A percentile compares a stretch with the other conserved stretches of the same genome.
Conservation (phyloP, 2,797 vertebrate genomes). For the Vipera ursinii region DNA sequence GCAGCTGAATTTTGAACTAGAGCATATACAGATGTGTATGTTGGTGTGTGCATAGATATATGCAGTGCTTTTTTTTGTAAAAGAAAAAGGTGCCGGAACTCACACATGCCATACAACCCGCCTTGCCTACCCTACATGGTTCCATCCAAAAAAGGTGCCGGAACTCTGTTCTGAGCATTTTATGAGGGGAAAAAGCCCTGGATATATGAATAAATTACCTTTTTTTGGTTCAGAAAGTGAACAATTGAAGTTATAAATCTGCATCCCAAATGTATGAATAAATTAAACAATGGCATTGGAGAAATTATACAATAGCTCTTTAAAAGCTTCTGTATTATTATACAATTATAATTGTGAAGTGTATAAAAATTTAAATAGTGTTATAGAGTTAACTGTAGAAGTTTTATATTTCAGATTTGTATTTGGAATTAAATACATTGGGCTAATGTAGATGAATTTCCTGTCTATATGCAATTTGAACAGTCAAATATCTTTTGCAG, state of each 20-base stretch:
- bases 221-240: not conserved
- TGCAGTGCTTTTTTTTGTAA: too few species aligned
- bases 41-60: not conserved
- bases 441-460: slow-evolving; percentile 5
- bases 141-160: too few species aligned
- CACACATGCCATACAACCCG: too few species aligned
- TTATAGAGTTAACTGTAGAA: not conserved
- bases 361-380: not conserved
- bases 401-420: slow-evolving; percentile 1
- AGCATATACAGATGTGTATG: not conserved
- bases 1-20: not conserved
- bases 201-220: not conserved
- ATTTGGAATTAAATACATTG: not conserved
- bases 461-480: slow-evolving; percentile 1
- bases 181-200: too few species aligned
- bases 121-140: too few species aligned
- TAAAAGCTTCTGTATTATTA: not conserved
- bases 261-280: not conserved
- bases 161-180: too few species aligned
- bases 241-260: not conserved
- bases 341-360: not conserved
- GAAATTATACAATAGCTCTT: not conserved
- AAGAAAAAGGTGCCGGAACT: too few species aligned
- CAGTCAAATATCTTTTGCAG: not conserved
- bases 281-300: not conserved